Base-by-base conservation (phyloP, 2,888 invertebrate species). In the Acanthosepion lycidas region DNA sequence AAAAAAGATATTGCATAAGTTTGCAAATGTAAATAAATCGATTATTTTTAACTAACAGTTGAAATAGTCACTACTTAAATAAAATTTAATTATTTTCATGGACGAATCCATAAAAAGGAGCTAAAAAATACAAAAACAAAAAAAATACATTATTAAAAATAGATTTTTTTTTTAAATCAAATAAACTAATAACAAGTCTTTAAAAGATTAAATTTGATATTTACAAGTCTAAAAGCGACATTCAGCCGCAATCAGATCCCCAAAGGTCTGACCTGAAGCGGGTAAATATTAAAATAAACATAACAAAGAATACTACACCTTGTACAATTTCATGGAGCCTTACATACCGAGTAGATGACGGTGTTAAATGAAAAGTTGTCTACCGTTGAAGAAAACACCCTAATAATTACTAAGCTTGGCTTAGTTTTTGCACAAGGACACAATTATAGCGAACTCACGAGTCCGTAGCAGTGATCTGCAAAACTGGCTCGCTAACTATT, bases 241-340 rank as follows among this genome's bases (percentile, higher is more conserved):
- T 78, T 78, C 9, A 33, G 78, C 4, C 15, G n/a, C 5, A 78
- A 78, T 78, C n/a, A 33, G n/a, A 12, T 78, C 5, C 6, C 9
- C 78, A 33, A 78, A 78, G 33, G 78, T n/a, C n/a, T 12, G 15
- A 78, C n/a, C n/a, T 15, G 78, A 78, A 9, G 12, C 33, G n/a
- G n/a, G 9, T 12, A 78, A 23, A 78, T n/a, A 78, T 78, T 78
- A 15, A 78, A 78, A 78, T 78, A 78, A 78, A 78, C 59, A 59
- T 59, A 59, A 59, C 78, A 78, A 78, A 78, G n/a, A 78, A 78
- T 78, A 78, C 78, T 78, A 78, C 78, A 78, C 78, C 78, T 78
- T 78, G 78, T n/a, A 78, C n/a, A 78, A 78, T 15, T 78, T 78
- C 78, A 78, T 78, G 78, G 78, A 78, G 33, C n/a, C 78, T 78